A percentile compares a stretch with the other conserved stretches of the same genome.
phyloP scores from a whole-genome alignment of 2,888 invertebrate genomes.

The Elaeidobius kamerunicus region DNA sequence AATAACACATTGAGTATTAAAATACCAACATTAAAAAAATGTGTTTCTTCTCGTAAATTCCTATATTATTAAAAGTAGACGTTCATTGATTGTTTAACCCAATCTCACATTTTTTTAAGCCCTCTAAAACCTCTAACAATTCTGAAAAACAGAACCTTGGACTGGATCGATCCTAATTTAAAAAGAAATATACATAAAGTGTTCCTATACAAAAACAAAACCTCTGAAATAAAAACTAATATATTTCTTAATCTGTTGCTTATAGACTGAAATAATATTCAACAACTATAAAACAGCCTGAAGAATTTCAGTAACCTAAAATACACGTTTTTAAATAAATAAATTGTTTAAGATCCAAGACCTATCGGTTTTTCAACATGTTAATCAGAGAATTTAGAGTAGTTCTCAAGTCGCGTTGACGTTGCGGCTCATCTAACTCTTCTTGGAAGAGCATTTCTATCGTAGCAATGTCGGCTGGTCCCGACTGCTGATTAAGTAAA shows the following conservation, averaged over 20 bases:
- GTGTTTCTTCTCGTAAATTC: too few relatives aligned
- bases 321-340: constrained; percentile 17
- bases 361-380: constrained; percentile 46
- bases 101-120: too few relatives aligned
- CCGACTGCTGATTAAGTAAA: constrained; percentile 63
- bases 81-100: too few relatives aligned
- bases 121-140: too few relatives aligned
- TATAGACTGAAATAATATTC: constrained; percentile 21
- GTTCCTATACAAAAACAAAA: neutral
- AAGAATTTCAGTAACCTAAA: constrained; percentile 23
- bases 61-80: too few relatives aligned
- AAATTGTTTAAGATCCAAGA: constrained; percentile 9
- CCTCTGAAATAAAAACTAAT: constrained; percentile 18
- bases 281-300: constrained; percentile 30
- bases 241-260: constrained; percentile 17
- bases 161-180: neutral
- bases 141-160: too few relatives aligned
- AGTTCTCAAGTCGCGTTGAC: constrained; percentile 35
- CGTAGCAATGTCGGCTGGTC: constrained; percentile 42
- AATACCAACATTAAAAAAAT: too few relatives aligned
- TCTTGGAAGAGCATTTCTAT: constrained; percentile 40
- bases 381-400: constrained; percentile 44
- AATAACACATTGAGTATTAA: too few relatives aligned
- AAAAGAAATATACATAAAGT: neutral
- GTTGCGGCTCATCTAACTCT: constrained; percentile 36